phyloP scores from a whole-genome alignment of 2,113 vertebrate genomes.

The Chloropsis cyanopogon region DNA sequence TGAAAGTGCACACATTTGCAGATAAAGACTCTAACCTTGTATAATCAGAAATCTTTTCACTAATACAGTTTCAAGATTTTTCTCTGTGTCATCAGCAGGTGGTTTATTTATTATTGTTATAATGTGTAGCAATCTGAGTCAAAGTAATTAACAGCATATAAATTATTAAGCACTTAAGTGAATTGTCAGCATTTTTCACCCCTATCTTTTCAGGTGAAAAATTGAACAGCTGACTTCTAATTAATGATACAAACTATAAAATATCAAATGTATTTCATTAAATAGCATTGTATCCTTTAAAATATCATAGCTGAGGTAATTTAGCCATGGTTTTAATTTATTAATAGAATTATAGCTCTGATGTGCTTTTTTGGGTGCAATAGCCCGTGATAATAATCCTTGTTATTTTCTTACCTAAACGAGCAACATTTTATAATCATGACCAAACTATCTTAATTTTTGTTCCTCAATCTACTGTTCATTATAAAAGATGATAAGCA shows the following conservation, averaged over 20 bases:
- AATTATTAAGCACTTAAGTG: slow-evolving; percentile 67
- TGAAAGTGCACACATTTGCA: not conserved
- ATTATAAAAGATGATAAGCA: not conserved
- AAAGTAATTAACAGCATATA: slow-evolving; percentile 71
- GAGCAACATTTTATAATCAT: not conserved
- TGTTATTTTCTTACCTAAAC: not conserved
- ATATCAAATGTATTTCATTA: not conserved
- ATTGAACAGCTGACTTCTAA: not conserved
- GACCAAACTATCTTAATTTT: not conserved
- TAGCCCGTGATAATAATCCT: not conserved
- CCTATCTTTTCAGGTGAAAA: slow-evolving; percentile 36
- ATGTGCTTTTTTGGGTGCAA: not conserved
- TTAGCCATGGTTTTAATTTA: not conserved
- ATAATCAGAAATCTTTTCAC: slow-evolving; percentile 41
- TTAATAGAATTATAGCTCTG: not conserved
- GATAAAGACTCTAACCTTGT: not conserved
- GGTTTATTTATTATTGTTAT: slow-evolving; percentile 49
- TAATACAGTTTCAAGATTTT: slow-evolving; percentile 50
- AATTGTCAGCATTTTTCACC: slow-evolving; percentile 42
- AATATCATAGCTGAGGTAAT: not conserved
- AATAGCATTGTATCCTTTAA: not conserved
- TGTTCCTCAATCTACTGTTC: not conserved
- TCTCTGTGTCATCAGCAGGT: slow-evolving; percentile 62
- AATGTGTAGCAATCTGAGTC: slow-evolving; percentile 32
- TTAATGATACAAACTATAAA: not conserved